Evolutionary conservation across 2,797 vertebrate genomes (phyloP), one percentile per base, ranked within the genome.

Genomic region (Mus caroli): DNA sequence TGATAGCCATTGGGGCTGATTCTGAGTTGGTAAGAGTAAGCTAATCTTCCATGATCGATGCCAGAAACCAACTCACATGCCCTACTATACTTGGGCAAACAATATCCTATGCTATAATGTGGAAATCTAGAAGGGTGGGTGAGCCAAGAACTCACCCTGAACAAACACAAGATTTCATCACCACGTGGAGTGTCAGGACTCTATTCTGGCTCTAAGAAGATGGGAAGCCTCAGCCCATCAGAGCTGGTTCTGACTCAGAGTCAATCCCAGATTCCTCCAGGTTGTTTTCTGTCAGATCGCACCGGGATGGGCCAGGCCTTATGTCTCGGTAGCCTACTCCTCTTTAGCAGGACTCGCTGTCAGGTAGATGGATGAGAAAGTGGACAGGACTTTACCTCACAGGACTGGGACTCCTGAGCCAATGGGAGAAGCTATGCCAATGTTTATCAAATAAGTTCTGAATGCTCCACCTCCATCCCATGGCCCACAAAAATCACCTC

Each of bases 61-160:
- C 97, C 97, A 97, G 96, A 89, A 96, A 95, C 95, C 90, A 96
- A 93, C 87, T 94, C 95, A 86, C 62, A 96, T 90, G 87, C 77
- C 87, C 71, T 95, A 62, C 95, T 96, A 92, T 91, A 93, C 96
- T 96, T 97, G 97, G 84, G 90, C 94, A 97, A 97, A 97, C 93
- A 96, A 93, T 97, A 92, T 94, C 85, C 80, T 84, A 0, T 3
- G 91, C 79, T 96, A 92, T 94, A 96, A 96, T 94, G 73, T 94
- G 96, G 89, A 96, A 96, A 97, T 76, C 82, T 79, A 88, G 60
- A 94, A 92, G 92, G 26, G 26, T 3, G 56, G 87, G 9, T 8
- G 28, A 83, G 96, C 95, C 96, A 92, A 78, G n/a, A 80, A 89
- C 37, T 78, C 80, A 91, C 87, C 80, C 95, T 95, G 96, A 93